Conservation (phyloP, 1,140 invertebrate species). For the Dendroctonus valens region DNA sequence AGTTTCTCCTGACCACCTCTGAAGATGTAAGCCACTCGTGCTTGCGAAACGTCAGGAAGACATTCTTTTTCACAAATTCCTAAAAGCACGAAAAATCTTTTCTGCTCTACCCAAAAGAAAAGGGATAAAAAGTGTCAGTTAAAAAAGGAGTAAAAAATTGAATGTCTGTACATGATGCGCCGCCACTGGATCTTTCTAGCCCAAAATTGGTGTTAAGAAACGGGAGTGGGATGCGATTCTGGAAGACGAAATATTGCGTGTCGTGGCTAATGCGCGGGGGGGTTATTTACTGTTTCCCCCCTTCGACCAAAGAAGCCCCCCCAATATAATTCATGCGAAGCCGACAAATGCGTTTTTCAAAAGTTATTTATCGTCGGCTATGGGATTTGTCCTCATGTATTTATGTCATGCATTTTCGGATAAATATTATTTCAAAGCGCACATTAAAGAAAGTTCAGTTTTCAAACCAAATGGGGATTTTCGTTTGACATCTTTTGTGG, state of each 20-base stretch:
- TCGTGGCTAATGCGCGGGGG: constrained; percentile 41
- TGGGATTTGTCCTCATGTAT: constrained; percentile 25
- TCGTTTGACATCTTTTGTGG: too few species aligned
- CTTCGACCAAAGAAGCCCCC: constrained; percentile 9
- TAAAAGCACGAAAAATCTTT: too few species aligned
- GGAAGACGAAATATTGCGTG: constrained; percentile 43
- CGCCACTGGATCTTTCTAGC: constrained; percentile 20
- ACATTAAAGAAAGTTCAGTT: too few species aligned
- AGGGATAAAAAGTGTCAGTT: too few species aligned
- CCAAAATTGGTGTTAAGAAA: constrained; percentile 24
- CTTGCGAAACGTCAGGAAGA: too few species aligned
- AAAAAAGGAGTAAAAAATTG: too few species aligned
- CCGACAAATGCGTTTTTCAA: constrained; percentile 35
- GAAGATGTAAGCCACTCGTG: too few species aligned
- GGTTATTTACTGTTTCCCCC: constrained; percentile 30
- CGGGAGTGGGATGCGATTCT: constrained; percentile 13
- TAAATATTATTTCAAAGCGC: neutral
- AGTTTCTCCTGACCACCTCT: too few species aligned
- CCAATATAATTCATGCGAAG: constrained; percentile 26
- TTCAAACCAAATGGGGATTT: too few species aligned
- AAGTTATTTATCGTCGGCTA: constrained; percentile 31
- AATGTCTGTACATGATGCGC: neutral
- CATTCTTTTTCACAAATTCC: too few species aligned
- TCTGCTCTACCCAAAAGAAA: too few species aligned
- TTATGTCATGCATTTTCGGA: constrained; percentile 22